Conservation (phyloP, 2,888 invertebrate genomes). For the Campoplex capitator region DNA sequence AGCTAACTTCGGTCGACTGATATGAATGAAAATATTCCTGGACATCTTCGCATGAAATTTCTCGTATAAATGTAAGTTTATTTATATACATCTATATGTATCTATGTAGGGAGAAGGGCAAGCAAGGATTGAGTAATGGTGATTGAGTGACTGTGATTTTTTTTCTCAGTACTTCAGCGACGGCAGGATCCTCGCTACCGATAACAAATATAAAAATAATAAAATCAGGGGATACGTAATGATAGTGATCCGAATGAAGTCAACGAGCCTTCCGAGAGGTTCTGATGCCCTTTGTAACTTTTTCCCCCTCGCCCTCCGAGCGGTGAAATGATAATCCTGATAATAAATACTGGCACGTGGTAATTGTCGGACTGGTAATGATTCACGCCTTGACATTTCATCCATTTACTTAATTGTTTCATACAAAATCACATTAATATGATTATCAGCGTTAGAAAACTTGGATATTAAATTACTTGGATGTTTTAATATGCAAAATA, state of each 20-base stretch:
- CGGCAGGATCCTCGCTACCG: slow-evolving; percentile 18
- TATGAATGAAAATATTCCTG: not conserved
- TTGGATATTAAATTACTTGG: not conserved
- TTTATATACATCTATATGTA: not conserved
- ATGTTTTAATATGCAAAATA: not conserved
- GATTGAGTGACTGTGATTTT: slow-evolving; percentile 28
- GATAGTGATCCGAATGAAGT: slow-evolving; percentile 34
- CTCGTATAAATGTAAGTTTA: not conserved
- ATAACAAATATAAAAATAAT: not conserved
- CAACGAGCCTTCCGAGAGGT: not conserved
- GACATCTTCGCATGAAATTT: not conserved
- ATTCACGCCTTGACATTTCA: not conserved
- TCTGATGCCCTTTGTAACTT: slow-evolving; percentile 3
- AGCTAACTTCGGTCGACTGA: too few species aligned
- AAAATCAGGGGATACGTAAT: not conserved
- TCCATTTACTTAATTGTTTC: not conserved
- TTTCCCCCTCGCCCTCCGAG: not conserved
- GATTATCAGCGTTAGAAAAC: not conserved
- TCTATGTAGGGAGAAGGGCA: not conserved
- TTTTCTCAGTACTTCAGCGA: slow-evolving; percentile 24
- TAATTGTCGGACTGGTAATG: not conserved
- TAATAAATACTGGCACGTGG: not conserved
- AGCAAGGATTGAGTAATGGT: slow-evolving; percentile 36
- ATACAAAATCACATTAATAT: not conserved
- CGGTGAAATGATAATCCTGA: not conserved